phyloP scores from a whole-genome alignment of 35 echinoderm and acorn worm species.

The Antedon bifida region DNA sequence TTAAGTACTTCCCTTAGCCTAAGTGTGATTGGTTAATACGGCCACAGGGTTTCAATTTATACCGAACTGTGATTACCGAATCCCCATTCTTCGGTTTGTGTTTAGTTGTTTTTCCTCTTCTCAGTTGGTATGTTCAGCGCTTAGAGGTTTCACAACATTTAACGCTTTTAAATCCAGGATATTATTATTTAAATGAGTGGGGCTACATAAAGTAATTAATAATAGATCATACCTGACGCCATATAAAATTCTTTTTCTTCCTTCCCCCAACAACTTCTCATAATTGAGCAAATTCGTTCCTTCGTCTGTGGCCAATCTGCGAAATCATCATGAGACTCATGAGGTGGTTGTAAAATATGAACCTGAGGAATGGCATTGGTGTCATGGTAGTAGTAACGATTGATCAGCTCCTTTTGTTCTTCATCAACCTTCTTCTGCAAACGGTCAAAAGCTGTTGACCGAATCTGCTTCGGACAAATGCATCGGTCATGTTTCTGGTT shows the following conservation, averaged over 20 bases:
- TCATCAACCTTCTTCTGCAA: slow-evolving; percentile 60
- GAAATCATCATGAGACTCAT: neutral
- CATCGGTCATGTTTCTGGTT: slow-evolving; percentile 83
- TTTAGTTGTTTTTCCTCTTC: no score
- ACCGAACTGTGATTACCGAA: no score
- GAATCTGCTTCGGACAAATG: slow-evolving; percentile 42
- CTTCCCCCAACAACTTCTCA: slow-evolving; percentile 64
- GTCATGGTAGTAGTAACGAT: slow-evolving; percentile 58
- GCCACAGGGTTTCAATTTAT: no score
- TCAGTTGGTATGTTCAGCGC: no score
- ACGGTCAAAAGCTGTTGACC: slow-evolving; percentile 74
- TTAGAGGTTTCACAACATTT: no score
- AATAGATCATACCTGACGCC: slow-evolving; percentile 87
- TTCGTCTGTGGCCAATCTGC: slow-evolving; percentile 2
- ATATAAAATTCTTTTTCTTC: slow-evolving; percentile 88
- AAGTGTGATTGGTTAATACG: no score
- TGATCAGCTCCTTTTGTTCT: slow-evolving; percentile 44
- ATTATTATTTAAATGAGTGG: no score
- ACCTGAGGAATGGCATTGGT: slow-evolving; percentile 67
- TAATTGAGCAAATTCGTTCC: slow-evolving; percentile 62
- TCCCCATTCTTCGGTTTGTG: no score
- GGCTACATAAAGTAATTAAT: no score
- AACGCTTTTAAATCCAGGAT: no score
- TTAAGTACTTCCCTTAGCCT: no score
- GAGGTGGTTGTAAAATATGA: slow-evolving; percentile 39